phyloP scores from a whole-genome alignment of 2,888 invertebrate species.

The Gandaritis pyraliata region DNA sequence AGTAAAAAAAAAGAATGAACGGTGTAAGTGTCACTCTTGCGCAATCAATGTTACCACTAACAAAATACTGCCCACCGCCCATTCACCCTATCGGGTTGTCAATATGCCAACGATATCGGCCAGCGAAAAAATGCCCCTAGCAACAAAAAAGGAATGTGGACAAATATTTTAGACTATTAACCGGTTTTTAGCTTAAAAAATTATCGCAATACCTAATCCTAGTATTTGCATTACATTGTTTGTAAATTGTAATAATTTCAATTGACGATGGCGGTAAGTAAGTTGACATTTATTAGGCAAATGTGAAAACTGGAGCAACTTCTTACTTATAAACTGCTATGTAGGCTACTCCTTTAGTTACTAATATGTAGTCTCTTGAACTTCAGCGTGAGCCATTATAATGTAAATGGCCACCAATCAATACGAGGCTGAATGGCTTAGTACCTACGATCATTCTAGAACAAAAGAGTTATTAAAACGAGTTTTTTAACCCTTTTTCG shows the following conservation, averaged over 20 bases:
- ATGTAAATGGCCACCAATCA: slow-evolving; percentile 62
- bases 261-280: too few species aligned
- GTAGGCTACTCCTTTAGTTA: slow-evolving; percentile 6
- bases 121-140: slow-evolving; percentile 25
- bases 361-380: slow-evolving; percentile 7
- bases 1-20: too few species aligned
- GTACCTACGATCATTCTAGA: slow-evolving; percentile 37
- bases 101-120: slow-evolving; percentile 32
- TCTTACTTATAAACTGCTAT: not conserved
- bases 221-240: too few species aligned
- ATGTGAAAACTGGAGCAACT: not conserved
- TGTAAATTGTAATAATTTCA: too few species aligned
- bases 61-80: slow-evolving; percentile 25
- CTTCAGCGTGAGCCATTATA: slow-evolving; percentile 45
- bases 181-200: not conserved
- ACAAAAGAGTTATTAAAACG: slow-evolving; percentile 27
- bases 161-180: slow-evolving; percentile 11
- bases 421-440: slow-evolving; percentile 63
- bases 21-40: slow-evolving; percentile 8
- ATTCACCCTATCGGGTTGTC: slow-evolving; percentile 27
- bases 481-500: slow-evolving; percentile 17
- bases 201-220: too few species aligned
- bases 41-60: slow-evolving; percentile 27
- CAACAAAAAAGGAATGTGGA: slow-evolving; percentile 17
- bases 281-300: not conserved